Percentiles rank a stretch among this genome's conserved stretches.
Conservation (phyloP, 2,888 invertebrate genomes). For the Branchipolynoe longqiensis region DNA sequence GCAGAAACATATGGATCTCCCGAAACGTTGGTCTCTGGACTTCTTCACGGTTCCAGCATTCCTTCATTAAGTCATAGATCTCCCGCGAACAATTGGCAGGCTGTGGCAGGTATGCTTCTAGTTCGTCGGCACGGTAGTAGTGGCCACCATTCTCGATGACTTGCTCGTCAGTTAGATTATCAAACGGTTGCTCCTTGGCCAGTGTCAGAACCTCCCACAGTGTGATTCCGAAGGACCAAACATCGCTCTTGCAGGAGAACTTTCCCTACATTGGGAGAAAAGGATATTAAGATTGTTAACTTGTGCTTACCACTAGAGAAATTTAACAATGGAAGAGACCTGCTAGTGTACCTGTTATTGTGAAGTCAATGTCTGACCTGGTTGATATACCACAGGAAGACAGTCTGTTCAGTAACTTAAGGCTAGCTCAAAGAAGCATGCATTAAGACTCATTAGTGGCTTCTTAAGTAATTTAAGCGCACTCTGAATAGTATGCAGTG, state of each 20-base stretch:
- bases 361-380: too few species aligned
- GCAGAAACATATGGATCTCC: conserved; percentile 93
- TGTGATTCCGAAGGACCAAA: conserved; percentile 95
- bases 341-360: too few species aligned
- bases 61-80: conserved; percentile 94
- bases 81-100: conserved; percentile 91
- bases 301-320: too few species aligned
- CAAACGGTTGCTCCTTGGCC: conserved; percentile 90
- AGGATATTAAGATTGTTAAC: too few species aligned
- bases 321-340: too few species aligned
- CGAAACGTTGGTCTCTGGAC: conserved; percentile 91
- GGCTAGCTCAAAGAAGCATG: too few species aligned
- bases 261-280: conserved; percentile 86
- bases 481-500: too few species aligned
- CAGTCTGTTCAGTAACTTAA: too few species aligned
- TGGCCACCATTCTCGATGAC: conserved; percentile 91
- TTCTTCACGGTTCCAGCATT: conserved; percentile 93
- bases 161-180: conserved; percentile 88
- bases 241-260: conserved; percentile 93
- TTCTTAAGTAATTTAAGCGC: too few species aligned
- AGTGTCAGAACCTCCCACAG: conserved; percentile 92
- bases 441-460: too few species aligned
- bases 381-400: too few species aligned
- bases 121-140: conserved; percentile 86
- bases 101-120: conserved; percentile 85